These are phyloP conservation scores for Micromesistius poutassou DNA, from an alignment of 2,797 vertebrate genomes.

Conservation along the genomic window DNA sequence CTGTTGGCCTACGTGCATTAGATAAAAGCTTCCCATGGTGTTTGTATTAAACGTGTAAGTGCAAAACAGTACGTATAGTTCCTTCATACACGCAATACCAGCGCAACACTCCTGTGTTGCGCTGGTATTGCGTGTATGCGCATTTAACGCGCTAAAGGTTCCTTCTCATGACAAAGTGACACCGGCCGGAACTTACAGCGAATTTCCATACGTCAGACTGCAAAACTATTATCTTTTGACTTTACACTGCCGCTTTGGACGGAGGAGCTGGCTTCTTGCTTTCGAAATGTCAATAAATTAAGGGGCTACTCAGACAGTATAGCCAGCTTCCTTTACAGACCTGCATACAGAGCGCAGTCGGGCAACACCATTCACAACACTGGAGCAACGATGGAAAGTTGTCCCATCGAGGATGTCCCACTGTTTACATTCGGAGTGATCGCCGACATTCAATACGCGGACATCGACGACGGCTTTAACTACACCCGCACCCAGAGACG, in stretches of 20 bases:
- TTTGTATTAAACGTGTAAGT: too few species aligned
- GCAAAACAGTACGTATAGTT: neutral
- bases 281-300: too few species aligned
- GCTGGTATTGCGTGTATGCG: neutral
- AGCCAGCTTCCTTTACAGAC: too few species aligned
- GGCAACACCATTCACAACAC: neutral
- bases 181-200: neutral
- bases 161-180: neutral
- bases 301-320: too few species aligned
- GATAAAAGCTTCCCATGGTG: too few species aligned
- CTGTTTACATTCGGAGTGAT: constrained; percentile 86
- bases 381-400: neutral
- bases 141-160: neutral
- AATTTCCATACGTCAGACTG: too few species aligned
- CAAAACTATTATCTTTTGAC: too few species aligned
- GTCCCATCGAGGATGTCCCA: constrained; percentile 14
- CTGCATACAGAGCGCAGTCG: too few species aligned
- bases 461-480: constrained; percentile 82
- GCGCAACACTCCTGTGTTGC: neutral
- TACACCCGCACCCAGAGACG: constrained; percentile 67
- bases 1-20: too few species aligned
- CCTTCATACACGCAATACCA: too few species aligned
- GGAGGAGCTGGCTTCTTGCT: too few species aligned
- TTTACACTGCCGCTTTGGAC: too few species aligned
- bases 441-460: constrained; percentile 89